Conservation (phyloP, 2,888 invertebrate genomes). For the Gonocerus acuteangulatus region DNA sequence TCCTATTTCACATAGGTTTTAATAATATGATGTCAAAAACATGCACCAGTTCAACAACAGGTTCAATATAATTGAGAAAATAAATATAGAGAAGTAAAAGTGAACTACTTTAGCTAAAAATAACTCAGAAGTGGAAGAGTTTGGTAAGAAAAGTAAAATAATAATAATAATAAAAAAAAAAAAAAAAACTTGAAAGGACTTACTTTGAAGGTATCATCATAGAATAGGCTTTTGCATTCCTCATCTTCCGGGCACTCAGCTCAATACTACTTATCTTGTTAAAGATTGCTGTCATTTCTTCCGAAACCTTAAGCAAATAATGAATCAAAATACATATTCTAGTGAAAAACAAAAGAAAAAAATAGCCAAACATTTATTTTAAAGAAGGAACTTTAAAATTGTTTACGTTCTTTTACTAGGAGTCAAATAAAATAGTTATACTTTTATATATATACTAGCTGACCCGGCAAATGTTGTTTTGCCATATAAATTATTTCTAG, state of each 20-base stretch:
- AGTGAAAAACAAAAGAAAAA: too few species aligned
- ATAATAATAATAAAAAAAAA: slow-evolving; percentile 1
- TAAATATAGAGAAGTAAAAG: background rate
- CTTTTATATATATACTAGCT: too few species aligned
- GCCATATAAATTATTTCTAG: too few species aligned
- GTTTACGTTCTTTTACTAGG: background rate
- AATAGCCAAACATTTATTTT: too few species aligned
- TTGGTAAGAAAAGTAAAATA: background rate
- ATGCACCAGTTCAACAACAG: background rate
- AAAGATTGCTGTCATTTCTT: slow-evolving; percentile 32
- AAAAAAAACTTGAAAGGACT: background rate
- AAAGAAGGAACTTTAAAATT: too few species aligned
- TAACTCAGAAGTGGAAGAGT: background rate
- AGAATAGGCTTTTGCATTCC: slow-evolving; percentile 32
- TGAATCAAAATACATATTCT: background rate
- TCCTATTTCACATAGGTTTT: slow-evolving; percentile 24
- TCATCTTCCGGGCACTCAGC: slow-evolving; percentile 25
- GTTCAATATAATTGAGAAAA: background rate
- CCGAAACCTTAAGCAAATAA: background rate
- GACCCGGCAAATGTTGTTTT: too few species aligned
- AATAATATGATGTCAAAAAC: background rate
- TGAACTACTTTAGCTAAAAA: background rate
- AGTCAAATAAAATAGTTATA: too few species aligned
- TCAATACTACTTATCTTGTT: slow-evolving; percentile 30
- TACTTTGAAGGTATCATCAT: slow-evolving; percentile 34